Percentiles rank a stretch among this genome's conserved stretches.
These are phyloP conservation scores for Acleris holmiana DNA, from an alignment of 2,888 invertebrate species.

Conservation along the genomic window DNA sequence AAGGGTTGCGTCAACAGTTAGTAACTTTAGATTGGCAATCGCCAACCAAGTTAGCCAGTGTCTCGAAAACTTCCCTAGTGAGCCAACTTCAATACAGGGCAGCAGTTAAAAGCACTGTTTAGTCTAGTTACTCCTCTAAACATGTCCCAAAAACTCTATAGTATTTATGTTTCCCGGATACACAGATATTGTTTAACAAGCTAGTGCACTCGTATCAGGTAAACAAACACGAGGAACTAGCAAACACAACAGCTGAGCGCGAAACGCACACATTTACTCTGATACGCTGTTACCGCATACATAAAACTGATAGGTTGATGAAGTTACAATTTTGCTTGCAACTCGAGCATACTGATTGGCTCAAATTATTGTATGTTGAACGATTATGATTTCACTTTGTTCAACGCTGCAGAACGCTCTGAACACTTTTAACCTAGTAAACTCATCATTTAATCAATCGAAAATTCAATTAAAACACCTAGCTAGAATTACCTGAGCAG, in stretches of 20 bases:
- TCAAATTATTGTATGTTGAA: too few relatives aligned
- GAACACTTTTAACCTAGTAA: too few relatives aligned
- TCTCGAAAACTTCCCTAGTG: constrained; percentile 17
- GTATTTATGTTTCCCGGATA: too few relatives aligned
- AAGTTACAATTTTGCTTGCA: too few relatives aligned
- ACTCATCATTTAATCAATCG: too few relatives aligned
- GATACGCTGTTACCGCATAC: neutral
- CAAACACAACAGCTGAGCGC: neutral
- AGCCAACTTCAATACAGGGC: neutral
- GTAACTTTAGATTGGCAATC: constrained; percentile 35
- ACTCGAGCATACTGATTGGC: neutral
- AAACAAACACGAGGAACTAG: neutral
- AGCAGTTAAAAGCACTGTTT: neutral
- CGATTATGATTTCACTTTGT: too few relatives aligned
- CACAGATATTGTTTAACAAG: neutral
- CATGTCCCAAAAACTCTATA: too few relatives aligned
- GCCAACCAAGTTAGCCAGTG: constrained; percentile 19
- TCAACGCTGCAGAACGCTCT: too few relatives aligned
- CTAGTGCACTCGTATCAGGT: neutral
- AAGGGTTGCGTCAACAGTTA: constrained; percentile 12
- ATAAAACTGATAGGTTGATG: too few relatives aligned
- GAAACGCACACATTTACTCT: constrained; percentile 6
- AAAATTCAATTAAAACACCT: too few relatives aligned
- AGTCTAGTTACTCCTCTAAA: too few relatives aligned
- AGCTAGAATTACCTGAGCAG: too few relatives aligned